Evolutionary conservation across 2,888 invertebrate species (phyloP).

Genomic region (Subacronicta megacephala): DNA sequence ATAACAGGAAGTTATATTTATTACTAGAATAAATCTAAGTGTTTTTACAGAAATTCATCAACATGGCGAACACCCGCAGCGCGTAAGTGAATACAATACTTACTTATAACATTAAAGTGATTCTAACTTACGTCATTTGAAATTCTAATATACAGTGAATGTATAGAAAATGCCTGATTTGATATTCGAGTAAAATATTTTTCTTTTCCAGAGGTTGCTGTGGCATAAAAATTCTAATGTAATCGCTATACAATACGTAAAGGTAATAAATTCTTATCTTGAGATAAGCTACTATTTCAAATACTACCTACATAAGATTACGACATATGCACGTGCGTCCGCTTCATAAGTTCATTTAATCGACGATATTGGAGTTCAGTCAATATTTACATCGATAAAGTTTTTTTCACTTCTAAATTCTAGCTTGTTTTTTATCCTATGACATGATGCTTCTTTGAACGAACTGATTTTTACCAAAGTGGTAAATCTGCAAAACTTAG

Average conservation of each 20-base stretch:
- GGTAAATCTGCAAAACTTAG: no score
- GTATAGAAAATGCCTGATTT: conserved; percentile 50
- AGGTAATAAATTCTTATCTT: conserved; percentile 72
- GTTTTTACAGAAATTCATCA: conserved; percentile 20
- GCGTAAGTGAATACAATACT: conserved; percentile 25
- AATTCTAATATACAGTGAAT: conserved; percentile 52
- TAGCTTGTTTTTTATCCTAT: background rate
- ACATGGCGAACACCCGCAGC: background rate
- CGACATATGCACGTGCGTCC: conserved; percentile 41
- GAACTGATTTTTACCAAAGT: background rate
- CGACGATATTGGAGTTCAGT: conserved; percentile 13
- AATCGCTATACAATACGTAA: conserved; percentile 60
- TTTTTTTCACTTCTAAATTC: background rate
- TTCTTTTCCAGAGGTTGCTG: conserved; percentile 49
- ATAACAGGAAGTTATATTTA: background rate
- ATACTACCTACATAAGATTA: conserved; percentile 48
- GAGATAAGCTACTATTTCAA: conserved; percentile 68
- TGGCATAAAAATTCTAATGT: conserved; percentile 61
- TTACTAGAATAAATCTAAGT: conserved; percentile 27
- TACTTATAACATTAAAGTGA: conserved; percentile 31
- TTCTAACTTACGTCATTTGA: conserved; percentile 42
- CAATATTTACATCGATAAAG: conserved; percentile 6
- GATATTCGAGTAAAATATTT: conserved; percentile 55
- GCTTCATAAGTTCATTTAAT: conserved; percentile 27
- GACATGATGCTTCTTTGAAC: no score